Percentiles rank a stretch among this genome's conserved stretches.
phyloP scores from a whole-genome alignment of 2,888 invertebrate genomes.

The Arctia plantaginis region DNA sequence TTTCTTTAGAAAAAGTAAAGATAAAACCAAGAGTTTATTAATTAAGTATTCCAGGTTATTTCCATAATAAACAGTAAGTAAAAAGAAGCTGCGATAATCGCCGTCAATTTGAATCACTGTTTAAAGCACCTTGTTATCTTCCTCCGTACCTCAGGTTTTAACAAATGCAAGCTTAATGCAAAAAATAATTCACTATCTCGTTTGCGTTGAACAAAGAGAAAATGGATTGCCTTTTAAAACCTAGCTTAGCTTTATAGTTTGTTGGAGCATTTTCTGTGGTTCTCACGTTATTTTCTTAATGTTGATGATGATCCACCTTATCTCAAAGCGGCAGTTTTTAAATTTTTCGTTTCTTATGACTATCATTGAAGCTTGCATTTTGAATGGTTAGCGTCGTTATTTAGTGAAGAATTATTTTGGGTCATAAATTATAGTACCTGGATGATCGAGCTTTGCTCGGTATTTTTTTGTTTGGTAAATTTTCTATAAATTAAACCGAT shows the following conservation, averaged over 20 bases:
- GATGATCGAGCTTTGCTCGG: too few species aligned
- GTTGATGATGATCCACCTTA: not conserved
- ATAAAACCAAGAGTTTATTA: too few species aligned
- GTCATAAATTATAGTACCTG: not conserved
- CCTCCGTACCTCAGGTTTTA: not conserved
- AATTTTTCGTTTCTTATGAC: not conserved
- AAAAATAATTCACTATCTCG: constrained; percentile 1
- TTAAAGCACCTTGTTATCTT: not conserved
- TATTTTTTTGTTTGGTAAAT: too few species aligned
- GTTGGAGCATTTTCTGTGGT: not conserved
- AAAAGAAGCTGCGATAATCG: not conserved
- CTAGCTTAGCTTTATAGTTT: not conserved
- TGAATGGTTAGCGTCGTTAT: not conserved
- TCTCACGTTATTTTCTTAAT: not conserved
- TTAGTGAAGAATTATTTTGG: not conserved
- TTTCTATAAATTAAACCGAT: too few species aligned
- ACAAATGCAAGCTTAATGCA: not conserved
- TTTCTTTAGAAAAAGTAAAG: too few species aligned
- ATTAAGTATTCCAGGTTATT: not conserved
- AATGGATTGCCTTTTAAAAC: not conserved
- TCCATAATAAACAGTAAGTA: not conserved
- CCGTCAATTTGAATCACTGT: not conserved
- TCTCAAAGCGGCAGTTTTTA: not conserved
- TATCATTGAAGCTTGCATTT: not conserved
- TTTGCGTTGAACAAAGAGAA: constrained; percentile 1